A percentile compares a stretch with the other conserved stretches of the same genome.
Evolutionary conservation across 2,888 invertebrate genomes (phyloP).

Genomic region (Timema cristinae): DNA sequence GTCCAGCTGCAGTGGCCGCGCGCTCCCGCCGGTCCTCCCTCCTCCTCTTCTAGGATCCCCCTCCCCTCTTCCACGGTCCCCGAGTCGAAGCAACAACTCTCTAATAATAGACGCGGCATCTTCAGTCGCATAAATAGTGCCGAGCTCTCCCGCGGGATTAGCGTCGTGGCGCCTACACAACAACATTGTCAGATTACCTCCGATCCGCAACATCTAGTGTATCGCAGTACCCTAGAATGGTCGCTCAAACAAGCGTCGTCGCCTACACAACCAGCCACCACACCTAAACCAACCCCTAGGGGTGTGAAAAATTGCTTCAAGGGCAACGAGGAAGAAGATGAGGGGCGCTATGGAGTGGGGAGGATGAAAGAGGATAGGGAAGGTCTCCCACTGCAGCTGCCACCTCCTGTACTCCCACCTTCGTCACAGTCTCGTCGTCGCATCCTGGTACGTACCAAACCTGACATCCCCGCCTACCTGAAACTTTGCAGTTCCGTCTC

Average conservation of each 20-base stretch:
- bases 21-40: constrained; percentile 29
- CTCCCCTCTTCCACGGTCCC: background rate
- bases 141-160: constrained; percentile 21
- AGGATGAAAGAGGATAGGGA: constrained; percentile 23
- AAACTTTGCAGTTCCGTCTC: constrained; percentile 24
- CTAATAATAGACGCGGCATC: constrained; percentile 36
- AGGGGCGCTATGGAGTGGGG: constrained; percentile 51
- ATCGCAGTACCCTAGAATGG: background rate
- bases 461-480: constrained; percentile 31
- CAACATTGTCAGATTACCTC: too few species aligned
- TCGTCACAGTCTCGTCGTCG: constrained; percentile 38
- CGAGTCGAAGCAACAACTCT: constrained; percentile 30
- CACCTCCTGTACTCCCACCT: constrained; percentile 40
- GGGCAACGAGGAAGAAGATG: constrained; percentile 40
- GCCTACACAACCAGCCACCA: constrained; percentile 24
- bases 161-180: constrained; percentile 8
- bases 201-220: too few species aligned
- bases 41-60: background rate
- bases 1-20: constrained; percentile 29
- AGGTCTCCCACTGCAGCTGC: constrained; percentile 42
- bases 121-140: constrained; percentile 30
- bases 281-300: constrained; percentile 40
- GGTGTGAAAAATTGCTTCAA: constrained; percentile 47
- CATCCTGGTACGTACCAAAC: constrained; percentile 43
- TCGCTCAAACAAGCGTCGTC: background rate